These are phyloP conservation scores for Montipora capricornis DNA, from an alignment of 64 coral and sea anemone species.

Conservation along the genomic window DNA sequence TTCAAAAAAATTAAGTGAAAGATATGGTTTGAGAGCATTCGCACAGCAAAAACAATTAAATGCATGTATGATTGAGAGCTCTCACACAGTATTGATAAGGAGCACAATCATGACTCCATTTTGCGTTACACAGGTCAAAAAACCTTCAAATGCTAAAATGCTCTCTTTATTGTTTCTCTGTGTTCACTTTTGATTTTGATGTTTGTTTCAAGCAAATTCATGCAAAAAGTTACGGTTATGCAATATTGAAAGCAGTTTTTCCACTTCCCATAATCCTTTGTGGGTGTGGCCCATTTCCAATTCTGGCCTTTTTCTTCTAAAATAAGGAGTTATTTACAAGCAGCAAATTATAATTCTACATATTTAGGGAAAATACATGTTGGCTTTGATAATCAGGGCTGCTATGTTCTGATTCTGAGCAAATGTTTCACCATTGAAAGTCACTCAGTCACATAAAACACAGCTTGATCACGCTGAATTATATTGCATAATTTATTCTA, in stretches of 20 bases:
- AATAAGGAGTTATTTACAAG: neutral
- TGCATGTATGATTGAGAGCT: too few relatives aligned
- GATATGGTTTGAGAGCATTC: too few relatives aligned
- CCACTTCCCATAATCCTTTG: slow-evolving; percentile 36
- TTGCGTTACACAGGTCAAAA: slow-evolving; percentile 31
- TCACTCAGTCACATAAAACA: too few relatives aligned
- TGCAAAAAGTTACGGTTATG: slow-evolving; percentile 1
- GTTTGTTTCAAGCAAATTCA: slow-evolving; percentile 23
- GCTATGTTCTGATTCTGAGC: neutral
- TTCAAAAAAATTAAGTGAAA: too few relatives aligned
- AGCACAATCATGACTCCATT: slow-evolving; percentile 42
- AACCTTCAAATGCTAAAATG: neutral
- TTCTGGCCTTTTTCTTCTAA: slow-evolving; percentile 12
- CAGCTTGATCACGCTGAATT: too few relatives aligned
- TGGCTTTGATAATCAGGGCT: neutral
- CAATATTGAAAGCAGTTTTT: neutral
- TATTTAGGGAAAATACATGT: slow-evolving; percentile 1
- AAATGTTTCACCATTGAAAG: neutral
- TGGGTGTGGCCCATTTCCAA: neutral
- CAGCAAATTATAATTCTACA: neutral
- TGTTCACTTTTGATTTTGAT: neutral
- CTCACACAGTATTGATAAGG: neutral
- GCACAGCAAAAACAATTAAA: too few relatives aligned
- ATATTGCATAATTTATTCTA: too few relatives aligned
- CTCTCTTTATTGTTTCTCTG: too few relatives aligned